Percentiles rank a stretch among this genome's conserved stretches.
phyloP scores from a whole-genome alignment of 2,113 vertebrate genomes.

The Cyanistes caeruleus region DNA sequence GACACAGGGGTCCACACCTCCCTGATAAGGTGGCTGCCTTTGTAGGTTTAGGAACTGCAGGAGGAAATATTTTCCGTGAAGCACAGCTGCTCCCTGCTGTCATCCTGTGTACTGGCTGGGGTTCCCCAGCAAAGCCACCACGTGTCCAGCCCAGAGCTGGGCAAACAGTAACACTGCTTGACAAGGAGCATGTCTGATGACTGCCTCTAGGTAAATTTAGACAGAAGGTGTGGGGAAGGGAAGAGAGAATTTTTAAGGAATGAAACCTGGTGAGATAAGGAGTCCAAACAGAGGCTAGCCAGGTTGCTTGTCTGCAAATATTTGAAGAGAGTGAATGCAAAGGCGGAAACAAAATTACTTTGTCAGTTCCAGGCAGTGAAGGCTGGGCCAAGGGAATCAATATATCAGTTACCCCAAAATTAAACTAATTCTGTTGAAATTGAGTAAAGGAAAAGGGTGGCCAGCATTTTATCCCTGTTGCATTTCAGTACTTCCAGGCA shows the following conservation, averaged over 20 bases:
- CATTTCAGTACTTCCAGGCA: neutral
- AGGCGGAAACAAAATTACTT: neutral
- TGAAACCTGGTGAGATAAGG: constrained; percentile 14
- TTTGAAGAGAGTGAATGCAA: neutral
- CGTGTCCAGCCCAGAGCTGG: neutral
- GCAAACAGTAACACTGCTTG: neutral
- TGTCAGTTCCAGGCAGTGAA: neutral
- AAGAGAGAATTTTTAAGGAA: neutral
- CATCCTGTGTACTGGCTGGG: neutral
- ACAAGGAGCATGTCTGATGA: neutral
- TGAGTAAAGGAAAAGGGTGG: neutral
- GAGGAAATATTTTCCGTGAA: neutral
- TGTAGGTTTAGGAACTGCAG: neutral
- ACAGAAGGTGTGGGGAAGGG: constrained; percentile 14
- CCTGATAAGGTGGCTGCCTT: neutral
- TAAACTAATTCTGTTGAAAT: neutral
- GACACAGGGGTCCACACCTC: neutral
- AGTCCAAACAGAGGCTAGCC: neutral
- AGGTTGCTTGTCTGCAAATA: neutral
- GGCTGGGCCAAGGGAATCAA: neutral
- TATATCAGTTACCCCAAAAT: neutral
- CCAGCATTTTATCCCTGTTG: neutral
- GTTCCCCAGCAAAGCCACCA: neutral
- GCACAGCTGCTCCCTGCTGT: constrained; percentile 15
- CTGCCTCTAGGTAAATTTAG: neutral